These are phyloP conservation scores for Bufo gargarizans DNA, from an alignment of 2,113 vertebrate species.

Conservation along the genomic window DNA sequence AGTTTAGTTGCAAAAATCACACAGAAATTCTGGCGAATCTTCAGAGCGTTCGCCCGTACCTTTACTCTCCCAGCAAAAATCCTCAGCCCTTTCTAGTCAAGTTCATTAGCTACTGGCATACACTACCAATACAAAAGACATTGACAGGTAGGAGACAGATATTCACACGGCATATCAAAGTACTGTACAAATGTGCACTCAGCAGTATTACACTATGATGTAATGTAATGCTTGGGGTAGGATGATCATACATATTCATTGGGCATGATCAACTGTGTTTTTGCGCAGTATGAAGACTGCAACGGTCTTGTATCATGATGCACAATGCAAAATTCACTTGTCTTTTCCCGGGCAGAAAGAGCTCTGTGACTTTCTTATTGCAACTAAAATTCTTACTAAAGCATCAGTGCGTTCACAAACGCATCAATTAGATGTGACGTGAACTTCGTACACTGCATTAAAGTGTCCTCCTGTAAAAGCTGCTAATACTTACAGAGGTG, in stretches of 20 bases:
- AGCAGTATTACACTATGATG: not conserved
- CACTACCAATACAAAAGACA: not conserved
- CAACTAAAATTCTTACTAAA: not conserved
- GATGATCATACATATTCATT: constrained; percentile 21
- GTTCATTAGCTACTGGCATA: not conserved
- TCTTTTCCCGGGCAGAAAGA: constrained; percentile 42
- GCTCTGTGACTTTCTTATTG: not conserved
- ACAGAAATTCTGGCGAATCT: no score
- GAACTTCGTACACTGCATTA: not conserved
- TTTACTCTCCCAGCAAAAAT: not conserved
- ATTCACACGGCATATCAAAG: not conserved
- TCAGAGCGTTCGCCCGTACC: no score
- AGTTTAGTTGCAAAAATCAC: no score
- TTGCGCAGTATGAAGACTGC: constrained; percentile 10
- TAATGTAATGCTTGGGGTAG: constrained; percentile 26
- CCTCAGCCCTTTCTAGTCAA: not conserved
- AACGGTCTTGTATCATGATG: constrained; percentile 15
- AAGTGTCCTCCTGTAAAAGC: not conserved
- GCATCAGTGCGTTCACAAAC: not conserved
- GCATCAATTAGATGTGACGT: not conserved
- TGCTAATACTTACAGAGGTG: not conserved
- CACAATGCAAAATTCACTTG: constrained; percentile 4
- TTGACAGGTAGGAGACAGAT: not conserved
- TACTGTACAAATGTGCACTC: not conserved
- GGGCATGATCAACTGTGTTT: not conserved